Conservation (phyloP, 2,888 invertebrate genomes). For the Heteropelma amictum region DNA sequence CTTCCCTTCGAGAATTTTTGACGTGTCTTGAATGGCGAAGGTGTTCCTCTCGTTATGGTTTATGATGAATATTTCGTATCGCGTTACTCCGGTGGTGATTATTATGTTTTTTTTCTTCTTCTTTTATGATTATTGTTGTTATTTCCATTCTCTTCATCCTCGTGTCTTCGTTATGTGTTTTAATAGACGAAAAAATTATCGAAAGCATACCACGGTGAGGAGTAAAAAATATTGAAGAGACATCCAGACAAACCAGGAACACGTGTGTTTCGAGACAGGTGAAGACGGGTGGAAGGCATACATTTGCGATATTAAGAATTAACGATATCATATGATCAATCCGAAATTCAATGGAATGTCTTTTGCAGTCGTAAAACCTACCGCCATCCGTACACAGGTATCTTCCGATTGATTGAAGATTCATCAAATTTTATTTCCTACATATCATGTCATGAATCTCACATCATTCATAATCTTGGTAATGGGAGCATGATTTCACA, state of each 20-base stretch:
- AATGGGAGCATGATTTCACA: too few species aligned
- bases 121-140: background rate
- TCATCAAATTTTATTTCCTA: too few species aligned
- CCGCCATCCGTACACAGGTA: too few species aligned
- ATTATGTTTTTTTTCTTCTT: constrained; percentile 3
- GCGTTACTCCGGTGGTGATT: constrained; percentile 24
- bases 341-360: too few species aligned
- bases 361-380: too few species aligned
- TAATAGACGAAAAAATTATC: background rate
- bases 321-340: too few species aligned
- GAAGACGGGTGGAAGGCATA: too few species aligned
- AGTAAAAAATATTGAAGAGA: background rate
- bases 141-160: constrained; percentile 4
- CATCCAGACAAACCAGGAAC: background rate
- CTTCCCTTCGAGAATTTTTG: constrained; percentile 29
- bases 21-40: constrained; percentile 34
- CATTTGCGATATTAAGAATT: too few species aligned
- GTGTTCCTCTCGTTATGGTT: constrained; percentile 40
- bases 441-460: too few species aligned
- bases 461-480: too few species aligned
- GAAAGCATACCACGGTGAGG: background rate
- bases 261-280: too few species aligned
- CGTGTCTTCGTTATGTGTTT: background rate
- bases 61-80: constrained; percentile 43
- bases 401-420: too few species aligned